A percentile compares a stretch with the other conserved stretches of the same genome.
These are phyloP conservation scores for rat (Rattus norvegicus) DNA, from an alignment of 2,113 vertebrate species.

Conservation along the genomic window DNA sequence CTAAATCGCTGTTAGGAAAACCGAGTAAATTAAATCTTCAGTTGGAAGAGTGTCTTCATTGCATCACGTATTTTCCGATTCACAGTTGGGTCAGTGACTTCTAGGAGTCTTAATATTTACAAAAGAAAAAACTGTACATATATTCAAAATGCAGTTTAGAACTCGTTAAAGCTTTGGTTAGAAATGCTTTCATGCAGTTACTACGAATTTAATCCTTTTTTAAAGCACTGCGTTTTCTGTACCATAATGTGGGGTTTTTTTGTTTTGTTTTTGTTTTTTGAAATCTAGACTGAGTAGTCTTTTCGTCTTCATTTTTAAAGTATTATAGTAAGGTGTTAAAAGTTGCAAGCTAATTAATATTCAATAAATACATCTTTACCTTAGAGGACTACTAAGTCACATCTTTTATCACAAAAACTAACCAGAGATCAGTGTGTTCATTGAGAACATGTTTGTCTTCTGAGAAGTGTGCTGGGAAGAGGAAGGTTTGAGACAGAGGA, in stretches of 20 bases:
- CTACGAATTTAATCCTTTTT: not conserved
- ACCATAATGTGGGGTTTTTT: not conserved
- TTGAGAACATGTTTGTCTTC: conserved; percentile 35
- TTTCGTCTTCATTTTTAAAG: not conserved
- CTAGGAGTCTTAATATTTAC: conserved; percentile 10
- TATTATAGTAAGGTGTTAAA: conserved; percentile 25
- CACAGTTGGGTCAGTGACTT: not conserved
- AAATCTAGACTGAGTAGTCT: not conserved
- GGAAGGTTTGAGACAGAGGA: not conserved
- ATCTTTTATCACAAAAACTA: not conserved
- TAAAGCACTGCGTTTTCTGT: not conserved
- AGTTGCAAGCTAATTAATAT: conserved; percentile 19
- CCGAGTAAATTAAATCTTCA: not conserved
- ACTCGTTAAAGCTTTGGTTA: not conserved
- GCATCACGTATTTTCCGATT: not conserved
- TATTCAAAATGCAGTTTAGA: conserved; percentile 25
- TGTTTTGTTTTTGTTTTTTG: not conserved
- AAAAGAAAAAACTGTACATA: not conserved
- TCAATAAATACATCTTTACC: not conserved
- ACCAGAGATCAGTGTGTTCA: not conserved
- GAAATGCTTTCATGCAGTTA: conserved; percentile 22
- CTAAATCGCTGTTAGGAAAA: conserved; percentile 10
- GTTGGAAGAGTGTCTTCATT: not conserved
- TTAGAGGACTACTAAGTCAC: not conserved
- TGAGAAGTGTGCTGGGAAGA: not conserved